Percentiles rank a stretch among this genome's conserved stretches.
Evolutionary conservation across 2,888 invertebrate species (phyloP).

Genomic region (Phaedon cochleariae): DNA sequence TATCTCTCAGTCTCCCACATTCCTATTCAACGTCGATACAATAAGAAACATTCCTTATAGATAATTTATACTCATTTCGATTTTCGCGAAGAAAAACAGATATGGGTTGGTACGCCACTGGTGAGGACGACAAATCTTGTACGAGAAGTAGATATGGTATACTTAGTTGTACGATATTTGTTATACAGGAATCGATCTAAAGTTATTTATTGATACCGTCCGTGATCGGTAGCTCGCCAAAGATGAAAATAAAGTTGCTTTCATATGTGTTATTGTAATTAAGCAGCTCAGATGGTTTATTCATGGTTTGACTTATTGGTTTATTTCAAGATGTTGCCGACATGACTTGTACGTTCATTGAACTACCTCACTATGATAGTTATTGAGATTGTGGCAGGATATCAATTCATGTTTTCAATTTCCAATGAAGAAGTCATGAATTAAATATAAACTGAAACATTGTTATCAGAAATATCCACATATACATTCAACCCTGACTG

Average conservation of each 20-base stretch:
- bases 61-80: too few species aligned
- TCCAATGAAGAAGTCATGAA: too few species aligned
- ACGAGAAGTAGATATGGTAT: constrained; percentile 36
- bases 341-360: constrained; percentile 3
- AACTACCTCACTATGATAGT: not conserved
- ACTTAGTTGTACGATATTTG: constrained; percentile 36
- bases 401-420: too few species aligned
- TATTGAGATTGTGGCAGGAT: not conserved
- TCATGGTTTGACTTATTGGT: constrained; percentile 33
- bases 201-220: constrained; percentile 38
- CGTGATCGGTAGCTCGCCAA: constrained; percentile 36
- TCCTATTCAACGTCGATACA: too few species aligned
- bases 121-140: constrained; percentile 19
- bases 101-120: constrained; percentile 7
- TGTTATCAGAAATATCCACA: too few species aligned
- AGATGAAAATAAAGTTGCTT: constrained; percentile 33
- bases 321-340: constrained; percentile 34
- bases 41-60: too few species aligned
- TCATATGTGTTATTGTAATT: constrained; percentile 40
- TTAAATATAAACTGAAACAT: too few species aligned
- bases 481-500: too few species aligned
- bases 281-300: constrained; percentile 36
- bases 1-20: too few species aligned
- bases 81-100: too few species aligned
- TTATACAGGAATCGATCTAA: constrained; percentile 40